phyloP scores from a whole-genome alignment of 2,797 vertebrate genomes.

The Myotis planiceps region DNA sequence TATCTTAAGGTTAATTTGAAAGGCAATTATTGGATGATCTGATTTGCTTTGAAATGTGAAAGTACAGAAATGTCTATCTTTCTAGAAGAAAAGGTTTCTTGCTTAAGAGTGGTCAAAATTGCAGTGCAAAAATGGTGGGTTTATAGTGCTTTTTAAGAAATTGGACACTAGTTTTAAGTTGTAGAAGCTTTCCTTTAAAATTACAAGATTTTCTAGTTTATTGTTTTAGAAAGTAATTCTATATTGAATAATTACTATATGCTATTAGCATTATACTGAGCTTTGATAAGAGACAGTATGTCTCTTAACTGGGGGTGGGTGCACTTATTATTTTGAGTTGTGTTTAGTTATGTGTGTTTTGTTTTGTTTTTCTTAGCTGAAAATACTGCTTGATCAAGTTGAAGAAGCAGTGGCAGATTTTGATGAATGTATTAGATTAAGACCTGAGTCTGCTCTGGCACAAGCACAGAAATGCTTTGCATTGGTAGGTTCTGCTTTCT shows the following conservation, averaged over 20 bases:
- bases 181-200: slow-evolving; percentile 39
- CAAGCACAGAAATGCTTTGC: slow-evolving; percentile 99
- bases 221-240: slow-evolving; percentile 33
- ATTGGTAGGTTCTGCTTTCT: slow-evolving; percentile 89
- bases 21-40: not conserved
- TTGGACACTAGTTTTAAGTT: slow-evolving; percentile 19
- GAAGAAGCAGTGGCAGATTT: slow-evolving; percentile 98
- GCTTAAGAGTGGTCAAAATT: not conserved
- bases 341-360: not conserved
- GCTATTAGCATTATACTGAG: not conserved
- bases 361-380: slow-evolving; percentile 89
- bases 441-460: slow-evolving; percentile 97
- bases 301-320: not conserved
- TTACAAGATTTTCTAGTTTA: not conserved
- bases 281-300: not conserved
- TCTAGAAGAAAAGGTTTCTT: not conserved
- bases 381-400: slow-evolving; percentile 98
- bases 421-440: slow-evolving; percentile 96
- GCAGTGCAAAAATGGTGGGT: not conserved
- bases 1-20: slow-evolving; percentile 33
- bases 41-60: slow-evolving; percentile 32
- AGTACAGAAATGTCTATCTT: not conserved
- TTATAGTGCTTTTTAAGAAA: not conserved
- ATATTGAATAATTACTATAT: slow-evolving; percentile 7
- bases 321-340: not conserved